These are phyloP conservation scores for Pachymerium ferrugineum DNA, from an alignment of 2,888 invertebrate species.

Conservation along the genomic window DNA sequence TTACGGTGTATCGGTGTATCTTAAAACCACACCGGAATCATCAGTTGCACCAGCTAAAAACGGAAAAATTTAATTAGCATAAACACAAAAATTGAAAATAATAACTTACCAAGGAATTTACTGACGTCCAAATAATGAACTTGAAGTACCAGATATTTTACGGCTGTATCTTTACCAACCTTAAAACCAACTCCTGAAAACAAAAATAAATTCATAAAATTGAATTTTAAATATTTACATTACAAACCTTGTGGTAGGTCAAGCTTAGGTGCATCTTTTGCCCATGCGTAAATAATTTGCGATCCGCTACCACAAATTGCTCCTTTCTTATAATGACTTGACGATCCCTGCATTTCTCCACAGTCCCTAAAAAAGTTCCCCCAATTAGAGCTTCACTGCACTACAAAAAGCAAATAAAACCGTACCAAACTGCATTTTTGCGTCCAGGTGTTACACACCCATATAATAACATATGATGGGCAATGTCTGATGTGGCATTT, in stretches of 20 bases:
- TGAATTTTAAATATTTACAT: not conserved
- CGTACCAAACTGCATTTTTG: constrained; percentile 66
- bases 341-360: constrained; percentile 73
- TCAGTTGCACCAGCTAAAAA: constrained; percentile 69
- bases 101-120: constrained; percentile 56
- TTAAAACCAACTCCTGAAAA: constrained; percentile 74
- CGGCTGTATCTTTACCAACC: constrained; percentile 73
- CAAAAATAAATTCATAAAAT: not conserved
- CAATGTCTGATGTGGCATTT: constrained; percentile 80
- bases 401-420: not conserved
- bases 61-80: constrained; percentile 34
- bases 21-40: constrained; percentile 74
- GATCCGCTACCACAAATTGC: constrained; percentile 66
- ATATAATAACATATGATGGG: constrained; percentile 89
- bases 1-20: constrained; percentile 68
- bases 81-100: not conserved
- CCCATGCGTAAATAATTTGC: constrained; percentile 85
- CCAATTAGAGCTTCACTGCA: not conserved
- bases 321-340: constrained; percentile 52
- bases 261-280: constrained; percentile 78
- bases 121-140: constrained; percentile 73
- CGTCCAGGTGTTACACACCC: constrained; percentile 78
- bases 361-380: constrained; percentile 62
- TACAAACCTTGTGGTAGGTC: constrained; percentile 62
- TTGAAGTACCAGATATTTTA: constrained; percentile 87